Percentiles rank a stretch among this genome's conserved stretches.
phyloP scores from a whole-genome alignment of 2,113 vertebrate genomes.

The Eublepharis macularius region DNA sequence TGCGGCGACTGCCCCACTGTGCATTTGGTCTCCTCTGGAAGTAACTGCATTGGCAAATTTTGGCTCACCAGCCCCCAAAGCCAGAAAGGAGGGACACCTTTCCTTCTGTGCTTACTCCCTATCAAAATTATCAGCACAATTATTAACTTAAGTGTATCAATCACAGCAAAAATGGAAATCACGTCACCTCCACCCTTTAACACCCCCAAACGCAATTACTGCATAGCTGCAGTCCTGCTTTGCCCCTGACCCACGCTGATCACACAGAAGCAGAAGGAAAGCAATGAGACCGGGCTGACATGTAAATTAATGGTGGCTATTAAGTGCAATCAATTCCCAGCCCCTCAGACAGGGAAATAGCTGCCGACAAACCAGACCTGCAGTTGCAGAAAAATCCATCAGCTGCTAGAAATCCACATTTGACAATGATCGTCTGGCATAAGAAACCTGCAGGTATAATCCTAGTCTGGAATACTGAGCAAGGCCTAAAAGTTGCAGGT shows the following conservation, averaged over 20 bases:
- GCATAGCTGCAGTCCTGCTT: neutral
- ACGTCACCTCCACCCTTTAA: neutral
- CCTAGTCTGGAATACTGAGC: neutral
- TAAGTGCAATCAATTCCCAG: slow-evolving; percentile 18
- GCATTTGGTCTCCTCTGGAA: neutral
- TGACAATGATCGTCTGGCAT: rapidly evolving
- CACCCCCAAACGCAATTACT: slow-evolving; percentile 46
- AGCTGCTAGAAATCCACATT: neutral
- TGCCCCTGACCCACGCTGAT: slow-evolving; percentile 22
- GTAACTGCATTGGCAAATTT: rapidly evolving
- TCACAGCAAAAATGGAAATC: slow-evolving; percentile 10
- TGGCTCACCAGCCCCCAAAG: too few relatives aligned
- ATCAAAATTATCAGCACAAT: neutral
- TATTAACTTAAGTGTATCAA: slow-evolving; percentile 67
- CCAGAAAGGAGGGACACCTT: too few relatives aligned
- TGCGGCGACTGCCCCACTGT: rapidly evolving
- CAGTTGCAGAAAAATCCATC: neutral
- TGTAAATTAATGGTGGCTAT: slow-evolving; percentile 30
- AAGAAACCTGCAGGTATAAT: neutral
- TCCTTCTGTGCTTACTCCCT: too few relatives aligned
- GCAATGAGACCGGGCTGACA: slow-evolving; percentile 38
- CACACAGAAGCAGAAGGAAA: neutral
- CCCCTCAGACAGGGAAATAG: neutral
- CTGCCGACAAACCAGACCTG: rapidly evolving
- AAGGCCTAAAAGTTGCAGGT: neutral